Evolutionary conservation across 1,140 invertebrate genomes (phyloP), one percentile per base, ranked within the genome.

Genomic region (Caligus rogercresseyi): DNA sequence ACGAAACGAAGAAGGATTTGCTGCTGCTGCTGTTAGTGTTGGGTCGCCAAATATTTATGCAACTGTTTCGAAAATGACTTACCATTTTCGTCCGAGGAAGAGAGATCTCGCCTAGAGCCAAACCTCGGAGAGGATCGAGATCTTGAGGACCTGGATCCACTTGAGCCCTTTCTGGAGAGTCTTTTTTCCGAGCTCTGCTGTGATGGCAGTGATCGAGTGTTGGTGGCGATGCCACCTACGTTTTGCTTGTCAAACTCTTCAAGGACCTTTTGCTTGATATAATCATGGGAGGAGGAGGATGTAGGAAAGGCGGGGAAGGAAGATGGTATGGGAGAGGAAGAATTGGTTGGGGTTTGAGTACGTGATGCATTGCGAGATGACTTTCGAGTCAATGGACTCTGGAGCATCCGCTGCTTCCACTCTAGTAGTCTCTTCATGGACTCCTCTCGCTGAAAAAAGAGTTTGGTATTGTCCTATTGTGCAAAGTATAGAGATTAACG

Each of bases 361-460:
- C 65, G 43, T 60, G 65, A 58, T 62, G 54, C 19, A 57, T 66
- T 53, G 11, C 65, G 31, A 19, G 65, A 61, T 52, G 81, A 79
- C 73, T 89, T 89, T 61, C 85, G 78, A 18, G 86, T 88, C 61
- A 90, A 71, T 14, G 88, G 87, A 18, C 85, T 87, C 71, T 89
- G 87, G 65, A 90, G 74, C 88, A 91, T 91, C 68, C 87, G 78
- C 73, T 91, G 87, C 72, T 91, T 91, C 88, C 88, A 91, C 74
- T 90, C 87, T 13, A 90, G 73, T 64, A 91, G 72, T 14, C 88
- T 77, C 74, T 87, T 89, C 86, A 91, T 89, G 3, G 87, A 89
- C 73, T 90, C 87, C 76, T 90, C 87, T 23, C 86, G 78, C 82
- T 84, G 71, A 18, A 68, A 68, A 65, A 20, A 52, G 65, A 43